These are phyloP conservation scores for Sebastolobus altivelis DNA, from an alignment of 2,797 vertebrate genomes.

Conservation along the genomic window DNA sequence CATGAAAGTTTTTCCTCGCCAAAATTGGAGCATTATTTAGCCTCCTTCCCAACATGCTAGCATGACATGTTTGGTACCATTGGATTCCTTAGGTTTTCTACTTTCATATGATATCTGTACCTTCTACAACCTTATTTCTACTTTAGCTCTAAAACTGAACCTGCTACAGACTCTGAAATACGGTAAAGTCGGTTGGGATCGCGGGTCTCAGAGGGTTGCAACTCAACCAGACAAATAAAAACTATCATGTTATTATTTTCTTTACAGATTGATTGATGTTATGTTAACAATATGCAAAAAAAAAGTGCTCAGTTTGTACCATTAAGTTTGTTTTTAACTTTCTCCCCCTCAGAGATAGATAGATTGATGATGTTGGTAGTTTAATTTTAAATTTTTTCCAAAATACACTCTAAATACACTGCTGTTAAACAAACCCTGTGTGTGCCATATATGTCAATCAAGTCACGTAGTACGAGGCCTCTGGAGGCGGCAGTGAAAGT, in stretches of 20 bases:
- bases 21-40: too few relatives aligned
- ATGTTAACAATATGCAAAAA: not conserved
- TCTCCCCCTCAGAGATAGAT: too few relatives aligned
- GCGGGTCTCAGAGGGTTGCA: not conserved
- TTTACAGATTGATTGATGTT: not conserved
- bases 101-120: too few relatives aligned
- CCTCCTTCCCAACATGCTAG: too few relatives aligned
- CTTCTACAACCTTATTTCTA: too few relatives aligned
- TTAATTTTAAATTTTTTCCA: too few relatives aligned
- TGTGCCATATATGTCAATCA: slow-evolving; percentile 4
- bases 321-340: too few relatives aligned
- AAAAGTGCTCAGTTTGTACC: not conserved
- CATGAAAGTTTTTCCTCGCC: too few relatives aligned
- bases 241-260: not conserved
- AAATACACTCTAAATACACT: not conserved
- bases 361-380: too few relatives aligned
- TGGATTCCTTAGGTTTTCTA: too few relatives aligned
- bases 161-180: not conserved
- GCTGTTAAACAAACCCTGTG: not conserved
- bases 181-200: not conserved
- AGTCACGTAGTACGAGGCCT: slow-evolving; percentile 9
- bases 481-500: slow-evolving; percentile 50
- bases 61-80: too few relatives aligned
- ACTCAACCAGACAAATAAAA: not conserved
- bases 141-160: too few relatives aligned